Evolutionary conservation across 2,888 invertebrate species (phyloP), one percentile per base, ranked within the genome.

Genomic region (Aphidius colemani): DNA sequence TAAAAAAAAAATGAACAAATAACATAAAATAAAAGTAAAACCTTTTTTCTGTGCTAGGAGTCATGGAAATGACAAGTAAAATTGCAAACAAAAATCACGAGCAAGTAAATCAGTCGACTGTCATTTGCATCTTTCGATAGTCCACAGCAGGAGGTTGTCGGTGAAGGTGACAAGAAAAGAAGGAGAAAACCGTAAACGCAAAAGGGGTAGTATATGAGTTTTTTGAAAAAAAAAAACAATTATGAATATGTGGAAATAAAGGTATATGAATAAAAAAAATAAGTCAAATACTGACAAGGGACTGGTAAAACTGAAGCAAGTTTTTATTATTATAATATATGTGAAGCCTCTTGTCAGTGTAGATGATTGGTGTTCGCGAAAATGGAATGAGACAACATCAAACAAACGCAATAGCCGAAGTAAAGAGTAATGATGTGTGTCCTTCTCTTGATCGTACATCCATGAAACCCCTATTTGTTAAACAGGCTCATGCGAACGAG

Each of bases 351-450:
- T 74, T 76, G 77, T 78, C 78, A 74, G 76, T 77, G 74, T 71
- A 67, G 74, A 79, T 79, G 79, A 79, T 77, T 78, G 73, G 77
- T 79, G 74, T 73, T 69, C 72, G 75, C 70, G 73, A 78, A 77
- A 79, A 76, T 77, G 71, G 75, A 72, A 75, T 73, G 72, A 74
- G 76, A 76, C 73, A 72, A 69, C 43, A 43, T 43, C 55, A 43
- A 8, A 55, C 18, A 11, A 55, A 55, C 43, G 49, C 41, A 53
- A 53, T 40, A 13, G 51, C 51, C 1, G 45, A 3, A 45, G 45
- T 45, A 45, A 53, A 53, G 51, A 53, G 13, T 8, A 40, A 53
- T 13, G 8, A 30, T 6, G 51, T 18, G 30, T 18, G 7, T 44
- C 45, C 45, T 13, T 11, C 13, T 11, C 11, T 30, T 30, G 5